Evolutionary conservation across 2,888 invertebrate species (phyloP).

Genomic region (Balanococcus diminutus): DNA sequence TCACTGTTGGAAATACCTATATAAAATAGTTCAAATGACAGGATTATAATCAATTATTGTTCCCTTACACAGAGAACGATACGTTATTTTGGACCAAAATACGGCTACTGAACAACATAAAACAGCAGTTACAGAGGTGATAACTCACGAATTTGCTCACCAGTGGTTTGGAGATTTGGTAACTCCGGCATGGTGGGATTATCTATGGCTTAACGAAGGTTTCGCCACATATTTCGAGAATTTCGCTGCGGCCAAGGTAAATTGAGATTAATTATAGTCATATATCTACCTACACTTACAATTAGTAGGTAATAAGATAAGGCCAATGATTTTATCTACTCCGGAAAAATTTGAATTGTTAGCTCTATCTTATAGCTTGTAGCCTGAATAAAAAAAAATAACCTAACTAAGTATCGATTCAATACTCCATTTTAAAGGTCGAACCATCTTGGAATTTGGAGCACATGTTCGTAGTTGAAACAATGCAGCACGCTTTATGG

Average conservation of each 20-base stretch:
- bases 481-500: conserved; percentile 34
- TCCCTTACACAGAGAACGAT: conserved; percentile 54
- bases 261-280: too few species aligned
- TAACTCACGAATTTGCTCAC: conserved; percentile 91
- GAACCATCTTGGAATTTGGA: conserved; percentile 48
- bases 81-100: neutral
- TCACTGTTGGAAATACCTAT: neutral
- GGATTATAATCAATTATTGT: neutral
- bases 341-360: too few species aligned
- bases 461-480: conserved; percentile 42
- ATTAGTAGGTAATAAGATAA: too few species aligned
- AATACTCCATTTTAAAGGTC: neutral
- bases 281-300: too few species aligned
- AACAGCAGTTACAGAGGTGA: conserved; percentile 59
- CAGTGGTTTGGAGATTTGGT: conserved; percentile 98
- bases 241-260: conserved; percentile 16
- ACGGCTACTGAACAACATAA: neutral
- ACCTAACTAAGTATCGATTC: too few species aligned
- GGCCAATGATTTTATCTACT: too few species aligned
- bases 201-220: conserved; percentile 57
- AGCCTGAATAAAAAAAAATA: too few species aligned
- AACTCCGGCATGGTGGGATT: conserved; percentile 64
- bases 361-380: too few species aligned
- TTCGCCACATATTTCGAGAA: conserved; percentile 56
- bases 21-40: neutral